phyloP scores from a whole-genome alignment of 2,797 vertebrate genomes.

The Syngnathus acus region DNA sequence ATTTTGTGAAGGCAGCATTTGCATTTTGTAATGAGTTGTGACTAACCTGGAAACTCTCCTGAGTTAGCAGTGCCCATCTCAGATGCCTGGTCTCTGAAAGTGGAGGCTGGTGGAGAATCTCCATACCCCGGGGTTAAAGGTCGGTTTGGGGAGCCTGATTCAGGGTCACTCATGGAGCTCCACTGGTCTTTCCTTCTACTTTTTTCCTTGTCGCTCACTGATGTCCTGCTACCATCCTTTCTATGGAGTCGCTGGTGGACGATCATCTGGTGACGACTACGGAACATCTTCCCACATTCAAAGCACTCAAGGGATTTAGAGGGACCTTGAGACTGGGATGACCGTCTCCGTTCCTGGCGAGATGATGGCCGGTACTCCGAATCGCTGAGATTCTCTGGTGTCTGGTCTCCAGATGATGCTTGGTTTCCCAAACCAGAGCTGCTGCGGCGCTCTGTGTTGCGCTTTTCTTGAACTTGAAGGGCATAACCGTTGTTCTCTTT shows the following conservation, averaged over 20 bases:
- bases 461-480: slow-evolving; percentile 78
- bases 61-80: slow-evolving; percentile 78
- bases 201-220: slow-evolving; percentile 66
- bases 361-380: slow-evolving; percentile 78
- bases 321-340: slow-evolving; percentile 60
- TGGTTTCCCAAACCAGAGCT: slow-evolving; percentile 61
- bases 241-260: slow-evolving; percentile 88
- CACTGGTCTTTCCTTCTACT: slow-evolving; percentile 66
- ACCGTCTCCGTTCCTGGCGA: slow-evolving; percentile 67
- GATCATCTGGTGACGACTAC: slow-evolving; percentile 90
- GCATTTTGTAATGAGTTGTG: slow-evolving; percentile 19
- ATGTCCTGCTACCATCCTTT: slow-evolving; percentile 56
- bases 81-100: slow-evolving; percentile 55
- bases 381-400: slow-evolving; percentile 65
- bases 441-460: slow-evolving; percentile 64
- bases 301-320: slow-evolving; percentile 85
- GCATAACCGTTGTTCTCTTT: slow-evolving; percentile 80
- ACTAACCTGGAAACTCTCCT: slow-evolving; percentile 57
- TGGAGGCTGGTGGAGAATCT: slow-evolving; percentile 73
- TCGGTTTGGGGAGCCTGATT: slow-evolving; percentile 77
- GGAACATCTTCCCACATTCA: slow-evolving; percentile 91
- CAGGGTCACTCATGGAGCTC: slow-evolving; percentile 81
- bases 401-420: slow-evolving; percentile 59
- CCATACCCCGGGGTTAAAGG: slow-evolving; percentile 82
- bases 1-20: slow-evolving; percentile 9